Evolutionary conservation across 2,113 vertebrate genomes (phyloP).

Genomic region (Ophiodon elongatus): DNA sequence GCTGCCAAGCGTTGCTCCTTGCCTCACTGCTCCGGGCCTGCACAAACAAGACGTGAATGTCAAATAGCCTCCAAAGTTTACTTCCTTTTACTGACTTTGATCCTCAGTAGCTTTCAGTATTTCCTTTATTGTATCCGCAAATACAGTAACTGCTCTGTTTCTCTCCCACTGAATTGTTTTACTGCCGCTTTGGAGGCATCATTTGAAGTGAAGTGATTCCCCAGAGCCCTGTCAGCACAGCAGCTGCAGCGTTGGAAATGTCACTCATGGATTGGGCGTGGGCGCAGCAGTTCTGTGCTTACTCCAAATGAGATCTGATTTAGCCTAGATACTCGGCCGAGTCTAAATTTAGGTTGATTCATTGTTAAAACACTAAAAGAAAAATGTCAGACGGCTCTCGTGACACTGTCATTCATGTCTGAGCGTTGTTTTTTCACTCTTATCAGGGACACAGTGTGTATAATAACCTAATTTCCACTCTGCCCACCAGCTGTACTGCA

Average conservation of each 20-base stretch:
- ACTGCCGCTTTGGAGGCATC: constrained; percentile 35
- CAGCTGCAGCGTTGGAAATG: constrained; percentile 54
- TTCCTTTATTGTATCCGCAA: constrained; percentile 21
- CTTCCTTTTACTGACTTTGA: constrained; percentile 40
- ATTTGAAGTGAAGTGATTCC: constrained; percentile 56
- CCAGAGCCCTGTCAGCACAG: constrained; percentile 40
- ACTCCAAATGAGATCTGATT: constrained; percentile 56
- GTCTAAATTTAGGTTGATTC: constrained; percentile 62
- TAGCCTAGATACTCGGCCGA: constrained; percentile 52
- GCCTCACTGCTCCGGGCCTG: constrained; percentile 63
- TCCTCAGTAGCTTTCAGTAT: constrained; percentile 4
- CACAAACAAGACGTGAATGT: constrained; percentile 73
- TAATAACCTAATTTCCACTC: background rate
- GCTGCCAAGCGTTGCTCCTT: constrained; percentile 48
- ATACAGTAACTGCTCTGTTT: constrained; percentile 14
- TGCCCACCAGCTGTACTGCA: background rate
- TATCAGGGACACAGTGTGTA: background rate
- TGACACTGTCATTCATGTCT: background rate
- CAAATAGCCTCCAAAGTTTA: constrained; percentile 59
- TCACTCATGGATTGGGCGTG: constrained; percentile 37
- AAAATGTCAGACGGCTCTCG: constrained; percentile 20
- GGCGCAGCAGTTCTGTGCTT: constrained; percentile 36
- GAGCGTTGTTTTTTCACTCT: background rate
- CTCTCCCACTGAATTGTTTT: constrained; percentile 23
- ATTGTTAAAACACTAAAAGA: constrained; percentile 46